These are phyloP conservation scores for Ochropleura plecta DNA, from an alignment of 2,888 invertebrate genomes.

Conservation along the genomic window DNA sequence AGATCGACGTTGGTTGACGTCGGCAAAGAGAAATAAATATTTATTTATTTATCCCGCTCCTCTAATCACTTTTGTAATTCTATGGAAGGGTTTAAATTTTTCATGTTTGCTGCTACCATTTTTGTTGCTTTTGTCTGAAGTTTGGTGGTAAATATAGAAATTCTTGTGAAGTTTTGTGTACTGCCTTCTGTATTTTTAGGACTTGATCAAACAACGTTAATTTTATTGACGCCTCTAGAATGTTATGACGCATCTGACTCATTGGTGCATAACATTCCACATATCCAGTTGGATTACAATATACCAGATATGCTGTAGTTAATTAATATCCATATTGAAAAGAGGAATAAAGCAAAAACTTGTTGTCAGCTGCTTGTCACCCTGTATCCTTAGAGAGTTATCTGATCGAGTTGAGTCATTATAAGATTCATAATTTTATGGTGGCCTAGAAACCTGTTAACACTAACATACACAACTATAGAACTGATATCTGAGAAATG, in stretches of 20 bases:
- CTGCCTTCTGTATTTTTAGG: constrained; percentile 52
- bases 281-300: constrained; percentile 30
- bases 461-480: constrained; percentile 1
- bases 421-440: constrained; percentile 37
- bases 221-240: constrained; percentile 28
- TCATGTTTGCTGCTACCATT: constrained; percentile 74
- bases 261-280: not conserved
- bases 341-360: constrained; percentile 47
- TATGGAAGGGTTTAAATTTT: constrained; percentile 74
- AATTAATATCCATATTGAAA: constrained; percentile 49
- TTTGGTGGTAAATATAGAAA: constrained; percentile 69
- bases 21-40: constrained; percentile 78
- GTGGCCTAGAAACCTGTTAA: constrained; percentile 37
- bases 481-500: not conserved
- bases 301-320: constrained; percentile 20
- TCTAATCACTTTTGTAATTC: constrained; percentile 85
- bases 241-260: not conserved
- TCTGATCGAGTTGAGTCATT: constrained; percentile 42
- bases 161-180: constrained; percentile 56
- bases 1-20: constrained; percentile 68
- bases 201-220: constrained; percentile 22
- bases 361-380: constrained; percentile 47
- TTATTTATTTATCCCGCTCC: constrained; percentile 69
- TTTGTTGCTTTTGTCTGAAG: constrained; percentile 67
- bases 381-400: constrained; percentile 43